Conservation (phyloP, 2,113 vertebrate genomes). For the Gorsachius goisagi region DNA sequence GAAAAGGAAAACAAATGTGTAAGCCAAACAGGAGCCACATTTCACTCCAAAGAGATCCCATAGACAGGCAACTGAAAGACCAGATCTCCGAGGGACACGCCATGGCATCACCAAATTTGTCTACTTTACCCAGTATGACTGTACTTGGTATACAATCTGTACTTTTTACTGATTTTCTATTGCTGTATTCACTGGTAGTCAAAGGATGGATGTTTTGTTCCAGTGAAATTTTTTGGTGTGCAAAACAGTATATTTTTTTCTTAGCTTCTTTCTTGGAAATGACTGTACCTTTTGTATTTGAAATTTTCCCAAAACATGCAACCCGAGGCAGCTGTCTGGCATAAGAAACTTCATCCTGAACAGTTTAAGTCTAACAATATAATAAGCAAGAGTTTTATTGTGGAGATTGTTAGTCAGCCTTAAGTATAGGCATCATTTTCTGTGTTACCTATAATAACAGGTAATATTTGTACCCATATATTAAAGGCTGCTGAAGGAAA, state of each 20-base stretch:
- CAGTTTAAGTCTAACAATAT: background rate
- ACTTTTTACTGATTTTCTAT: background rate
- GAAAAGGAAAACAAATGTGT: background rate
- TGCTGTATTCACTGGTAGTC: background rate
- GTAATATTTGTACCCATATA: background rate
- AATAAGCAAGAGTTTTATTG: background rate
- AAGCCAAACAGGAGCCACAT: background rate
- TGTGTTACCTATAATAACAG: background rate
- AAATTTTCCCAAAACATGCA: background rate
- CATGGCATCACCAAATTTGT: background rate
- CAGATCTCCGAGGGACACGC: background rate
- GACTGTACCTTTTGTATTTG: background rate
- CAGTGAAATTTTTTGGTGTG: background rate
- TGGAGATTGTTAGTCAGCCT: background rate
- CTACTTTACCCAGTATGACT: background rate
- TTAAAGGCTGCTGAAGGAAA: conserved; percentile 7
- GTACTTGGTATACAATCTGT: background rate
- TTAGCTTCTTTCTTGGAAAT: background rate
- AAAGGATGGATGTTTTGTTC: background rate
- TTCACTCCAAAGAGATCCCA: background rate
- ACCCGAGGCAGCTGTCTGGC: background rate
- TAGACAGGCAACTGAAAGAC: background rate
- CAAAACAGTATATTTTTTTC: background rate
- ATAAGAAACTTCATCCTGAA: background rate
- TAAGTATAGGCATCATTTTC: background rate